Percentiles rank a stretch among this genome's conserved stretches.
Conservation (phyloP, 2,113 vertebrate species). For the Ginglymostoma cirratum region DNA sequence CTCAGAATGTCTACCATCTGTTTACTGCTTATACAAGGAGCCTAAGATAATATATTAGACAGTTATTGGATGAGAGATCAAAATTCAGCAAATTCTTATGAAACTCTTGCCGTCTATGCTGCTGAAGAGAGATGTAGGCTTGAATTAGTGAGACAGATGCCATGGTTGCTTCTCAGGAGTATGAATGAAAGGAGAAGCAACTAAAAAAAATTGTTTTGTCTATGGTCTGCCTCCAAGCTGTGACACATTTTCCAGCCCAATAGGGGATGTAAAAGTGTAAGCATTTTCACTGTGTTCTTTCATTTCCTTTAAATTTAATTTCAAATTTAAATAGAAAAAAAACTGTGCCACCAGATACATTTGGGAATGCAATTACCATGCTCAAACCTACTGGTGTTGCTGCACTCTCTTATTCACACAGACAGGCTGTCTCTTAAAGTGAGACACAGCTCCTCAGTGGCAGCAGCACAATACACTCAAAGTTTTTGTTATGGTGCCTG, state of each 20-base stretch:
- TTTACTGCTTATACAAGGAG: conserved; percentile 10
- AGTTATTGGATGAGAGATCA: neutral
- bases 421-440: neutral
- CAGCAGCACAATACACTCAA: neutral
- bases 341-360: neutral
- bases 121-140: neutral
- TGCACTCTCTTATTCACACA: neutral
- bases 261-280: neutral
- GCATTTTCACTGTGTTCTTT: neutral
- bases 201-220: neutral
- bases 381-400: neutral
- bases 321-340: neutral
- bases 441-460: neutral
- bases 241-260: neutral
- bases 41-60: neutral
- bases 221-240: neutral
- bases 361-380: neutral
- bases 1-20: conserved; percentile 25
- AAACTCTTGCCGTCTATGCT: neutral
- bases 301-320: neutral
- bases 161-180: neutral
- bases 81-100: neutral
- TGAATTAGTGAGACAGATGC: neutral
- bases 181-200: neutral
- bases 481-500: neutral